Base-by-base conservation (phyloP, 2,113 vertebrate genomes). In the Microtus pennsylvanicus region DNA sequence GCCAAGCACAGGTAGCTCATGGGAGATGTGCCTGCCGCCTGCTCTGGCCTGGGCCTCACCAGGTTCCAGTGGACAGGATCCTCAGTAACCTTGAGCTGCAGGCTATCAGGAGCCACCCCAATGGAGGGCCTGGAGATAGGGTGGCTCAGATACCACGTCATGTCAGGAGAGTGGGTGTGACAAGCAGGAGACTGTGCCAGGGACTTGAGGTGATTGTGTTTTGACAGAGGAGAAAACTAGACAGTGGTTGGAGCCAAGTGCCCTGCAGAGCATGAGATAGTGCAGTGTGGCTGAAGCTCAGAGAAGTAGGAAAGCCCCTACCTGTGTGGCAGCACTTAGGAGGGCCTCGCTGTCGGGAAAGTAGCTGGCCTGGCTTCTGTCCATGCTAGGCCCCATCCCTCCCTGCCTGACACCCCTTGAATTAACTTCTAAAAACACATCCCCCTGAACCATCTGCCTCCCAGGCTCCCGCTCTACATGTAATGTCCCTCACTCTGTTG, bases 361-460 rank as follows among this genome's bases (percentile, higher is more conserved):
- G 4, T 33, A 35, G 28, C 28, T 12, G 42, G n/a, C 50, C 55
- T 38, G 38, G 30, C 65, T 76, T 13, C 5, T 26, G 9, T 1
- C 33, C 42, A 0, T 26, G 5, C 35, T 9, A 11, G 22, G 17
- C 24, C 5, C 58, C 38, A 33, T 17, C 50, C 30, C 14, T 83
- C 14, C 35, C 61, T 19, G 55, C 70, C 78, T 35, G 26, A 42
- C 35, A 63, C n/a, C 52, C 75, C 91, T 42, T 11, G 3, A 30
- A 2, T 24, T 12, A 21, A 33, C 26, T 55, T n/a, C 11, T 80
- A n/a, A 65, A 65, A 24, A 24, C n/a, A 28, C 14, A 22, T 13
- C 9, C 38, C 88, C 12, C 75, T 10, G 61, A 52, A 22, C 5
- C 26, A 9, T 8, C 1, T 21, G 2, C 5, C 99, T 7, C 98